phyloP scores from a whole-genome alignment of 2,797 vertebrate genomes.

The Myiothlypis coronata region DNA sequence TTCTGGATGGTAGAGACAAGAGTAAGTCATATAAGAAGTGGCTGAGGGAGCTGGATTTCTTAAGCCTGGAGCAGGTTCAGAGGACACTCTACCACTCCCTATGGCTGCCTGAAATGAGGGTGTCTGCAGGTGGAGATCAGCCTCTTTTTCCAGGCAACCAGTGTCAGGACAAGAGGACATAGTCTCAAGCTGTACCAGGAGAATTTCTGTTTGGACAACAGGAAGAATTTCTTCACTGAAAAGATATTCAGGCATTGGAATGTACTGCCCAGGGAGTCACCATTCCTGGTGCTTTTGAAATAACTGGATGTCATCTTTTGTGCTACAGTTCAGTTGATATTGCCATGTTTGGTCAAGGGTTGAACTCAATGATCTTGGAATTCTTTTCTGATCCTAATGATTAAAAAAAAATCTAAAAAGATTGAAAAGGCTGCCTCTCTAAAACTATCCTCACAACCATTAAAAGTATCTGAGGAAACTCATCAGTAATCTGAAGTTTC shows the following conservation, averaged over 20 bases:
- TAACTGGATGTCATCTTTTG: not conserved
- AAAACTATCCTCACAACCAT: not conserved
- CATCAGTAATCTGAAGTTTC: not conserved
- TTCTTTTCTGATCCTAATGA: rapidly evolving
- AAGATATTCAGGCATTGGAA: not conserved
- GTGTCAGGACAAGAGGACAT: not conserved
- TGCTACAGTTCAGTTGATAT: not conserved
- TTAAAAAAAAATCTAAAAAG: not conserved
- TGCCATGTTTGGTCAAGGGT: not conserved
- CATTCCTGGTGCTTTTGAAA: not conserved
- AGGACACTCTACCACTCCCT: not conserved
- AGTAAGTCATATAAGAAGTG: not conserved
- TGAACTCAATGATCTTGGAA: not conserved
- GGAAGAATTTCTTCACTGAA: not conserved
- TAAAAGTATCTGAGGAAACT: not conserved
- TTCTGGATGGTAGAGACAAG: not conserved
- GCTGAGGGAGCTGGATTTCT: not conserved
- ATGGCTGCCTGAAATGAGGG: rapidly evolving
- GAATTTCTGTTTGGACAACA: not conserved
- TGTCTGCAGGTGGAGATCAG: no score
- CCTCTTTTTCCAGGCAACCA: not conserved
- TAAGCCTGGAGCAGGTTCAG: not conserved
- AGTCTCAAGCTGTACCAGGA: not conserved
- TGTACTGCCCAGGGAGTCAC: rapidly evolving
- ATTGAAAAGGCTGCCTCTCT: not conserved